Evolutionary conservation across 2,113 vertebrate genomes (phyloP), one percentile per base, ranked within the genome.

Genomic region (Ophiodon elongatus): DNA sequence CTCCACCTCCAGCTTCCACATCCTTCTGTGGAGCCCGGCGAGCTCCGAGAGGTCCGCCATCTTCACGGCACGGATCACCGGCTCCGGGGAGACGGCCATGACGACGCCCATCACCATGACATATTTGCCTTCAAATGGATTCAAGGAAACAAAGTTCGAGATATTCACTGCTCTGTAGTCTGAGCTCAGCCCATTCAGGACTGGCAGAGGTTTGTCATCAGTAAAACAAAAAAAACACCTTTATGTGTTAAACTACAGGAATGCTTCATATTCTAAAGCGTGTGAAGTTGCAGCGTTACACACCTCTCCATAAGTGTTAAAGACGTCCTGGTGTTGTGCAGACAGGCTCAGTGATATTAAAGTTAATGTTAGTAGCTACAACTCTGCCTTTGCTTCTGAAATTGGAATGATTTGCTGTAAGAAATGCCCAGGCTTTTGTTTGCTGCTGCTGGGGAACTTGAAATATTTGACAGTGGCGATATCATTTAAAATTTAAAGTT

Each of bases 31-130:
- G 39, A 97, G 0, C 0, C 90, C 93, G 0, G 96, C 94, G 31
- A 96, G 97, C 76, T 95, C 95, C 0, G 97, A 97, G 14, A 99
- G 97, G 85, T 98, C 97, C 0, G 97, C 97, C 94, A 99, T 96
- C 93, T 98, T 99, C 92, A 99, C 94, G 0, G 97, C 98, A 69
- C 95, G 97, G 52, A 98, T 92, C 73, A 97, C 63, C 0, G 97
- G 98, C 88, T 99, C 97, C 0, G 97, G 97, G 79, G 91, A 95
- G 76, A 95, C 92, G 4, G 94, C 92, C 73, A 94, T 92, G 69
- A 98, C 89, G 73, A 96, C 50, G 0, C 97, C 98, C 97, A 99
- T 98, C 83, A 99, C 96, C 98, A 99, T 99, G 63, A 98, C 97
- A 15, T 98, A 99, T 82, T 97, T 98, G 23, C 97, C 97, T 99